A percentile compares a stretch with the other conserved stretches of the same genome.
Conservation (phyloP, 2,113 vertebrate species). For the Hemiscyllium ocellatum region DNA sequence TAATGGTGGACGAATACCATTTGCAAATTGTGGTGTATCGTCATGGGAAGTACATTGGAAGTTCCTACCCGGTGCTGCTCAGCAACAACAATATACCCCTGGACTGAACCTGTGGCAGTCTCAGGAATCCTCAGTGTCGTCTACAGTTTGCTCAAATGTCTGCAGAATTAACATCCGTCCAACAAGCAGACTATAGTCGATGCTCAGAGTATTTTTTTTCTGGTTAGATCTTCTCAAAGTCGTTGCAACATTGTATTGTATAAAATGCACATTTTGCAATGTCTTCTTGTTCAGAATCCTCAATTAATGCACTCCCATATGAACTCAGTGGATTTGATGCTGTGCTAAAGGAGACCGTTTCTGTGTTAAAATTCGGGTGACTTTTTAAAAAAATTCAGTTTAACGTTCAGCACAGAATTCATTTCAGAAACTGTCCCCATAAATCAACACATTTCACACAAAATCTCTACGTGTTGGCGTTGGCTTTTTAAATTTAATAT, state of each 20-base stretch:
- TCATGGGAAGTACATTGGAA: conserved; percentile 64
- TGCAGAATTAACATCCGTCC: background rate
- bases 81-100: conserved; percentile 55
- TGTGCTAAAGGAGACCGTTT: background rate
- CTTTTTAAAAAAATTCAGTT: background rate
- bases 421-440: background rate
- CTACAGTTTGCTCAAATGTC: background rate
- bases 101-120: conserved; percentile 8
- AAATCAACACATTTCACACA: background rate
- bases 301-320: background rate
- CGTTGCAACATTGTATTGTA: background rate
- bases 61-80: conserved; percentile 69
- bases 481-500: background rate
- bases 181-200: background rate
- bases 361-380: background rate
- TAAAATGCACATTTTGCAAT: background rate
- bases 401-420: background rate
- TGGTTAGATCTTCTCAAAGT: background rate
- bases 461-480: background rate
- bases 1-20: conserved; percentile 67
- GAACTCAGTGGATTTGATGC: background rate
- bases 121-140: background rate
- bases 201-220: too few species aligned
- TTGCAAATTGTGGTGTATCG: conserved; percentile 67
- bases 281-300: background rate